Conservation (phyloP, 2,113 vertebrate genomes). For the Onychorhynchus coronatus region DNA sequence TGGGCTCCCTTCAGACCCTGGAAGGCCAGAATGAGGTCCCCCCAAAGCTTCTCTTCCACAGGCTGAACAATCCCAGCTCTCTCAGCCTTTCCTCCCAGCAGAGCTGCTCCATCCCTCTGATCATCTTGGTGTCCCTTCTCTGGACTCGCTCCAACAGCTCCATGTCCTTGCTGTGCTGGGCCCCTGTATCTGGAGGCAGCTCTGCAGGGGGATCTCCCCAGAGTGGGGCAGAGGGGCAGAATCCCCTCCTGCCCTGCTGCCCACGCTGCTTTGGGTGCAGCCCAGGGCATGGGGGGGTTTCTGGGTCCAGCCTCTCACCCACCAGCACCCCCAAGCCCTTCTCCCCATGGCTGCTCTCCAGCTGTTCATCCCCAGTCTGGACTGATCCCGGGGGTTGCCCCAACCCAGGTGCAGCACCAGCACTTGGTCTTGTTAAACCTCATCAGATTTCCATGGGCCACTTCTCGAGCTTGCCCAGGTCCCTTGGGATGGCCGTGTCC, state of each 20-base stretch:
- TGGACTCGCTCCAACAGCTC: neutral
- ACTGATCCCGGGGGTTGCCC: rapidly evolving
- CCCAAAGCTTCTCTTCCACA: neutral
- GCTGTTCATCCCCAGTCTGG: neutral
- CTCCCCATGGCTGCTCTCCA: neutral
- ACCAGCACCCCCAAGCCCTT: neutral
- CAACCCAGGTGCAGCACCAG: neutral
- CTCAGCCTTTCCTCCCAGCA: neutral
- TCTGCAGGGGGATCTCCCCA: neutral
- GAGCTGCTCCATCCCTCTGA: neutral
- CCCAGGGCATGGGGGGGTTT: neutral
- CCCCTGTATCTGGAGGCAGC: neutral
- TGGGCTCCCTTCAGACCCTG: neutral
- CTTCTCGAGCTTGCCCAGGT: rapidly evolving
- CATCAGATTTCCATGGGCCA: neutral
- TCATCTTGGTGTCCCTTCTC: neutral
- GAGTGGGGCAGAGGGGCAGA: neutral
- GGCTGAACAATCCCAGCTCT: neutral
- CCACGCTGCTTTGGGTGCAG: neutral
- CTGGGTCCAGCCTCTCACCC: neutral
- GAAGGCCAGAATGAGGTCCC: neutral
- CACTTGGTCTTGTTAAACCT: neutral
- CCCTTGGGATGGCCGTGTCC: neutral
- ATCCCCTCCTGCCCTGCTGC: neutral
- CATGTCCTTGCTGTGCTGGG: neutral